phyloP scores from a whole-genome alignment of 1,140 invertebrate species.

The Rhopalosiphum padi region DNA sequence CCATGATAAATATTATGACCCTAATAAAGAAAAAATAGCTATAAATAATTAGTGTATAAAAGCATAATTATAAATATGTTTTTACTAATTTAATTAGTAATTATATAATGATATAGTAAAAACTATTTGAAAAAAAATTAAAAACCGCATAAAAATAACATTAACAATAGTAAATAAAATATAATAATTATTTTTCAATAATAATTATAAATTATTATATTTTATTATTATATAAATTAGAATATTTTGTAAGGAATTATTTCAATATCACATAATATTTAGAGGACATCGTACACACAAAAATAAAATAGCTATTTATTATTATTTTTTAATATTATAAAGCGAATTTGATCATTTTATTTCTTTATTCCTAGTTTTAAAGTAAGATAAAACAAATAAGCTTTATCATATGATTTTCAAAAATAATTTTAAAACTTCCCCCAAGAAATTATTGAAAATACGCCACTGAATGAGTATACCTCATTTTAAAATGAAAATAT shows the following conservation, averaged over 20 bases:
- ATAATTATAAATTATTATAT: background rate
- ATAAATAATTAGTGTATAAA: conserved; percentile 60
- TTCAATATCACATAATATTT: background rate
- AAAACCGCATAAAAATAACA: background rate
- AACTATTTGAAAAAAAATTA: conserved; percentile 46
- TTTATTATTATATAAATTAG: no score
- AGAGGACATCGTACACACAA: no score
- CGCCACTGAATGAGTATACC: no score
- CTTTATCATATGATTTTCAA: no score
- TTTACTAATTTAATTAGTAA: background rate
- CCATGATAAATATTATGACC: conserved; percentile 87
- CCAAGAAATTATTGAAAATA: no score
- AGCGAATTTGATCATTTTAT: no score
- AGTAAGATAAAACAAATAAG: no score
- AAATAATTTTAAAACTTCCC: no score
- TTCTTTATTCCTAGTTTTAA: no score
- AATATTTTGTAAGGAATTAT: background rate
- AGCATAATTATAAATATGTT: background rate
- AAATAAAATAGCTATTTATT: no score
- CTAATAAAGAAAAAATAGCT: conserved; percentile 59
- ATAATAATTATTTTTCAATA: background rate
- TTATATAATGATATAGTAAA: background rate
- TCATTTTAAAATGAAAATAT: no score
- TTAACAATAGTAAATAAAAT: background rate
- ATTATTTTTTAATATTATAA: no score